Conservation (phyloP, 30 jellyfish, hydroid and myxozoan species). For the Aurelia aurita complex sp. Pacific region DNA sequence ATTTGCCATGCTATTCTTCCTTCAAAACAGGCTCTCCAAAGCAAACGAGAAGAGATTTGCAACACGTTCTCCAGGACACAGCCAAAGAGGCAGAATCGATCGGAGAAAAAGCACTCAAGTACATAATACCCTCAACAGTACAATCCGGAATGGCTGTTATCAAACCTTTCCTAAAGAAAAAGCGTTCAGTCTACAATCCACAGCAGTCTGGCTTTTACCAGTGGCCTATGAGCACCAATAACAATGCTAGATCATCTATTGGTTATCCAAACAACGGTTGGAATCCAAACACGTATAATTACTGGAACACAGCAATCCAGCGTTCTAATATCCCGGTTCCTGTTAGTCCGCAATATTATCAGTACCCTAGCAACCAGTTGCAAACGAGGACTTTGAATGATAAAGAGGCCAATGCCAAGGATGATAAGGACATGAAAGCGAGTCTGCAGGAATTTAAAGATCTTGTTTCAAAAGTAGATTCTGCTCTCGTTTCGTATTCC, state of each 20-base stretch:
- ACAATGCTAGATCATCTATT: constrained; percentile 30
- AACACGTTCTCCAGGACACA: constrained; percentile 22
- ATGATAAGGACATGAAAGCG: constrained; percentile 12
- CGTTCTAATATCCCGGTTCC: constrained; percentile 19
- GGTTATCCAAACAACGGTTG: constrained; percentile 13
- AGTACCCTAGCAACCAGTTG: neutral
- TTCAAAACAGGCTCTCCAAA: neutral
- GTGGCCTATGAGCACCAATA: constrained; percentile 3
- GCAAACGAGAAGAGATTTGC: constrained; percentile 13
- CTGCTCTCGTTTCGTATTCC: constrained; percentile 43
- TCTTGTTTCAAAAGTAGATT: constrained; percentile 43
- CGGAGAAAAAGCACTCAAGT: constrained; percentile 46
- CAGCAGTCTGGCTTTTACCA: neutral
- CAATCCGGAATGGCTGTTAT: constrained; percentile 49
- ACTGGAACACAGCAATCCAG: constrained; percentile 31
- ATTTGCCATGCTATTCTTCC: neutral
- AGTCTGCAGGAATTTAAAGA: constrained; percentile 38
- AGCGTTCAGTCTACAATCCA: constrained; percentile 20
- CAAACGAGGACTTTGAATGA: constrained; percentile 25
- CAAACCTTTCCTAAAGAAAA: constrained; percentile 48
- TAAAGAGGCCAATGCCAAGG: neutral
- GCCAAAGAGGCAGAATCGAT: constrained; percentile 45
- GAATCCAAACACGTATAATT: neutral
- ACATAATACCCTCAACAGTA: constrained; percentile 14
- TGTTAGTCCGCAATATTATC: constrained; percentile 12